Conservation (phyloP, 1,140 invertebrate species). For the Sinonovacula constricta region DNA sequence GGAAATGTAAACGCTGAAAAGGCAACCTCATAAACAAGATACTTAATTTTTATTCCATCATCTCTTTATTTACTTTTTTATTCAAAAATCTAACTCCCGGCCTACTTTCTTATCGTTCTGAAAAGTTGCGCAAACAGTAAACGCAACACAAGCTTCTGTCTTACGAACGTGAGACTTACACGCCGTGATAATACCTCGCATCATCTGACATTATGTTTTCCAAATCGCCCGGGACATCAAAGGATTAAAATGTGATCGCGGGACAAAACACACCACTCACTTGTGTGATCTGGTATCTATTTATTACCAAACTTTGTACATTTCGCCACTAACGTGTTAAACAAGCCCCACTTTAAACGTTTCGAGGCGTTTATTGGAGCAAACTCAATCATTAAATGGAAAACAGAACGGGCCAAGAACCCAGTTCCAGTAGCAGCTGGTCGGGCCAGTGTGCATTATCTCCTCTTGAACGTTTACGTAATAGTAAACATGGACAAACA, state of each 20-base stretch:
- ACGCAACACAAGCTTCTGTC: too few relatives aligned
- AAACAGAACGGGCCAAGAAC: slow-evolving; percentile 32
- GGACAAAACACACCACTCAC: slow-evolving; percentile 40
- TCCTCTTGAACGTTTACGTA: slow-evolving; percentile 12
- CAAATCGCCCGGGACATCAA: slow-evolving; percentile 43
- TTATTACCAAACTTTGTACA: slow-evolving; percentile 53
- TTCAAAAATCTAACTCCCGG: too few relatives aligned
- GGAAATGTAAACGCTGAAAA: too few relatives aligned
- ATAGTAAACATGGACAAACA: slow-evolving; percentile 43
- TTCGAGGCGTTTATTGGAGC: slow-evolving; percentile 17
- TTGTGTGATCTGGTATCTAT: slow-evolving; percentile 49
- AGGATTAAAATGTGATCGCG: slow-evolving; percentile 48
- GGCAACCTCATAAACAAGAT: too few relatives aligned
- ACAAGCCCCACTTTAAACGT: slow-evolving; percentile 38
- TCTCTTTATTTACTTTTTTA: too few relatives aligned
- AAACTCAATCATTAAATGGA: slow-evolving; percentile 49
- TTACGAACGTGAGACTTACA: slow-evolving; percentile 41
- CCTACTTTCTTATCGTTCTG: too few relatives aligned
- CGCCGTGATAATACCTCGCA: slow-evolving; percentile 28
- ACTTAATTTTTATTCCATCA: too few relatives aligned
- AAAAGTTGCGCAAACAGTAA: too few relatives aligned
- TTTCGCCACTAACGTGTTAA: slow-evolving; percentile 52
- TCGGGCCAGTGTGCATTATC: slow-evolving; percentile 10
- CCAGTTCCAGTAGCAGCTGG: slow-evolving; percentile 8
- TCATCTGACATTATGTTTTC: slow-evolving; percentile 52